phyloP scores from a whole-genome alignment of 2,113 vertebrate species.

The Eonycteris spelaea region DNA sequence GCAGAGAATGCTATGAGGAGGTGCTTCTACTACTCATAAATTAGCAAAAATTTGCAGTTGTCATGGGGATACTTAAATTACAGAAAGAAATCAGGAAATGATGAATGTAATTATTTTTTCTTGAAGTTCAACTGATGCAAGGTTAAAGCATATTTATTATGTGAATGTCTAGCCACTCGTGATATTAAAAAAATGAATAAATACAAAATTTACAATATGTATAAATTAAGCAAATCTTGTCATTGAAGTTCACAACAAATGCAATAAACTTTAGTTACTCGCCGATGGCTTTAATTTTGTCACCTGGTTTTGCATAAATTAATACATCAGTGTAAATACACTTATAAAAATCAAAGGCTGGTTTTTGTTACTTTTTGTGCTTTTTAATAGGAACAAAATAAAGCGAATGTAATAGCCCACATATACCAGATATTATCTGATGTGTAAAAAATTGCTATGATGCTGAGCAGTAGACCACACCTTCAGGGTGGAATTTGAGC shows the following conservation, averaged over 20 bases:
- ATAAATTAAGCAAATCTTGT: slow-evolving; percentile 68
- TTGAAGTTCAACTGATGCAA: slow-evolving; percentile 73
- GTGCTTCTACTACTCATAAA: neutral
- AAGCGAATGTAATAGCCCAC: neutral
- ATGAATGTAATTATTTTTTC: slow-evolving; percentile 74
- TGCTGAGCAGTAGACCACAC: neutral
- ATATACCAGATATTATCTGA: neutral
- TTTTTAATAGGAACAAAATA: slow-evolving; percentile 34
- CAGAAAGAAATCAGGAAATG: slow-evolving; percentile 61
- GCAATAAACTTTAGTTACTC: slow-evolving; percentile 45
- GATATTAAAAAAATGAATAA: slow-evolving; percentile 68
- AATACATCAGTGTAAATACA: neutral
- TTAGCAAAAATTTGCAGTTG: slow-evolving; percentile 44
- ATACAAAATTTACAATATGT: slow-evolving; percentile 60
- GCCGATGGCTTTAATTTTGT: slow-evolving; percentile 60
- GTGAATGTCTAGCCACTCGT: slow-evolving; percentile 60
- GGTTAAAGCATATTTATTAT: slow-evolving; percentile 71
- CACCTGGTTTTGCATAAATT: slow-evolving; percentile 20
- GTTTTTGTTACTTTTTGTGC: neutral
- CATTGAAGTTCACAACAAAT: slow-evolving; percentile 48
- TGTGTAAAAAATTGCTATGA: neutral
- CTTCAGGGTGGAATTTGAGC: neutral
- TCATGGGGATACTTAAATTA: slow-evolving; percentile 60
- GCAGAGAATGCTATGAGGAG: neutral
- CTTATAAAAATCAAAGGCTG: slow-evolving; percentile 13